phyloP scores from a whole-genome alignment of 2,888 invertebrate genomes.

The Tuta absoluta region DNA sequence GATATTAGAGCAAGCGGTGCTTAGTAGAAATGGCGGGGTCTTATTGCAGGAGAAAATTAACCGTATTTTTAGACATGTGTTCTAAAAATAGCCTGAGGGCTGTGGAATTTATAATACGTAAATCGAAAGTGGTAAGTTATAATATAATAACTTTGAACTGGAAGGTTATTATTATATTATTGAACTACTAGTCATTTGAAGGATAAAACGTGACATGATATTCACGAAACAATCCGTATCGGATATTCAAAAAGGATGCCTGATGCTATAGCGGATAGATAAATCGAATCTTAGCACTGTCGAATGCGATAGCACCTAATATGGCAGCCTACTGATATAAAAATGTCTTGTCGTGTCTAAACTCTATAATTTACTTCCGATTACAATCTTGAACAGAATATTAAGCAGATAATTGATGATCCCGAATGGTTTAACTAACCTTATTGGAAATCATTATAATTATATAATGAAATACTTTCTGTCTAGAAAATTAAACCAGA shows the following conservation, averaged over 20 bases:
- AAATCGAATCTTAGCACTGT: neutral
- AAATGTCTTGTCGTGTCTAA: neutral
- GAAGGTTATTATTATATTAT: no score
- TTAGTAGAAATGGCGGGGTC: slow-evolving; percentile 14
- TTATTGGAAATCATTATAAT: neutral
- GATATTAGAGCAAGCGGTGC: slow-evolving; percentile 13
- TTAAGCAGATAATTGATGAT: slow-evolving; percentile 2
- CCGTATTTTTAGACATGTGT: neutral
- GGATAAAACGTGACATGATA: neutral
- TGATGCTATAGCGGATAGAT: neutral
- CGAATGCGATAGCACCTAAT: neutral
- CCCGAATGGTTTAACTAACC: slow-evolving; percentile 5
- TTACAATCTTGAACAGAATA: slow-evolving; percentile 12
- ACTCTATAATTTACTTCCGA: slow-evolving; percentile 17
- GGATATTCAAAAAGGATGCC: no score
- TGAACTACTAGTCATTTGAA: neutral
- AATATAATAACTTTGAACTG: neutral
- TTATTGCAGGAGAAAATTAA: slow-evolving; percentile 12
- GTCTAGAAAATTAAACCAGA: slow-evolving; percentile 21
- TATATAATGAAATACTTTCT: neutral
- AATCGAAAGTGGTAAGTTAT: slow-evolving; percentile 3
- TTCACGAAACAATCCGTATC: no score
- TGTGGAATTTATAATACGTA: slow-evolving; percentile 6
- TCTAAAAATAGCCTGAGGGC: slow-evolving; percentile 1
- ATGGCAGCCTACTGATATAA: slow-evolving; percentile 1